phyloP scores from a whole-genome alignment of 2,888 invertebrate genomes.

The Anoplius nigerrimus region DNA sequence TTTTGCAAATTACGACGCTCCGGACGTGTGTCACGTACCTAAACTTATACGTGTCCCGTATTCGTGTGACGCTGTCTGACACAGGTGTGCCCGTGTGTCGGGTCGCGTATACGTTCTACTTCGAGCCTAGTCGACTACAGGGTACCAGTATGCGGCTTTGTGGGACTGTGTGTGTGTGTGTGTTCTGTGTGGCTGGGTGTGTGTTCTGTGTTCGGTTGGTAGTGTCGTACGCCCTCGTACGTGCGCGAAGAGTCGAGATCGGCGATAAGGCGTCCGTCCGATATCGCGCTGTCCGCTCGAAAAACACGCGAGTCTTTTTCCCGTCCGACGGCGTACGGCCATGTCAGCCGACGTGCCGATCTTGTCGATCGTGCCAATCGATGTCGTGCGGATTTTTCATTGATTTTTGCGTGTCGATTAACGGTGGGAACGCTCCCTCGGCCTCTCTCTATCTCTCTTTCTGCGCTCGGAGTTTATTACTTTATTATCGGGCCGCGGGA shows the following conservation, averaged over 20 bases:
- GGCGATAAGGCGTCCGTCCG: slow-evolving; percentile 24
- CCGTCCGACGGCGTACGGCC: not conserved
- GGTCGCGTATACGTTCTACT: too few species aligned
- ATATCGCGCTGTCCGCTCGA: slow-evolving; percentile 32
- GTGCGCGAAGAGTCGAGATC: slow-evolving; percentile 9
- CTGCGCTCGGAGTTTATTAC: too few species aligned
- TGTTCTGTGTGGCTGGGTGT: not conserved
- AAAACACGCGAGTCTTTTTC: slow-evolving; percentile 16
- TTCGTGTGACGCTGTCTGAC: too few species aligned
- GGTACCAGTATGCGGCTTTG: too few species aligned
- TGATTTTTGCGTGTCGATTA: too few species aligned
- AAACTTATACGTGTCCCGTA: too few species aligned
- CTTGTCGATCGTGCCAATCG: slow-evolving; percentile 10
- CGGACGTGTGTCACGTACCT: not conserved
- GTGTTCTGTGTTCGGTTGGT: not conserved
- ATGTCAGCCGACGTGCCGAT: not conserved
- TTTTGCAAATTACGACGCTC: slow-evolving; percentile 64
- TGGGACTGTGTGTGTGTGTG: too few species aligned
- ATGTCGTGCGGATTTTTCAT: not conserved
- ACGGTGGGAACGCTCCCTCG: too few species aligned
- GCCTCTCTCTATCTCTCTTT: too few species aligned
- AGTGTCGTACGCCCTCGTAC: not conserved
- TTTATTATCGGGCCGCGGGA: too few species aligned
- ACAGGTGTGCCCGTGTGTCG: too few species aligned
- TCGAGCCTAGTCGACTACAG: too few species aligned